Percentiles rank a stretch among this genome's conserved stretches.
These are phyloP conservation scores for Danionella cerebrum DNA, from an alignment of 2,113 vertebrate genomes.

Conservation along the genomic window DNA sequence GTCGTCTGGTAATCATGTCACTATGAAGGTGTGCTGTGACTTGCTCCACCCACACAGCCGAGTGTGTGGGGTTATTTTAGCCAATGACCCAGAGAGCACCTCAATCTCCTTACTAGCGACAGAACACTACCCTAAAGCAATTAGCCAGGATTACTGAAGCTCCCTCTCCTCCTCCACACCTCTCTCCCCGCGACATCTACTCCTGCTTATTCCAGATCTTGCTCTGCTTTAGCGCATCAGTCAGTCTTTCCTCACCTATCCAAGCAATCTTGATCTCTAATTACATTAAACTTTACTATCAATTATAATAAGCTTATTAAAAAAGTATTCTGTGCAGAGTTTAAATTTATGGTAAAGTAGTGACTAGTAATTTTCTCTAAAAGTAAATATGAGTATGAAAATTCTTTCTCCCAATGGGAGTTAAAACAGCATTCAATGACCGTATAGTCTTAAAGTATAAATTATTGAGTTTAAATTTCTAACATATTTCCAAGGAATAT, in stretches of 20 bases:
- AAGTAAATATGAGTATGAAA: too few species aligned
- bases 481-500: too few species aligned
- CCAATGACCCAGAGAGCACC: constrained; percentile 69
- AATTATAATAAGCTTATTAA: too few species aligned
- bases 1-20: constrained; percentile 33
- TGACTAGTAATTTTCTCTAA: too few species aligned
- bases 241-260: not conserved
- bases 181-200: not conserved
- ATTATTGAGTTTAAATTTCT: too few species aligned
- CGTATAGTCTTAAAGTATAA: too few species aligned
- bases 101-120: constrained; percentile 75
- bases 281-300: not conserved
- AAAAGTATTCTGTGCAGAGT: too few species aligned
- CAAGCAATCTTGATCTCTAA: not conserved
- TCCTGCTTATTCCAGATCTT: constrained; percentile 2
- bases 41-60: constrained; percentile 34
- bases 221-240: not conserved
- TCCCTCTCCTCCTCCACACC: constrained; percentile 37
- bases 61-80: constrained; percentile 63
- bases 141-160: constrained; percentile 71
- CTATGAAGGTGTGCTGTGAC: constrained; percentile 21
- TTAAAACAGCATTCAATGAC: too few species aligned
- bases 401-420: too few species aligned
- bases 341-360: too few species aligned
- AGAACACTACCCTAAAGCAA: constrained; percentile 73